Evolutionary conservation across 2,113 vertebrate species (phyloP), one percentile per base, ranked within the genome.

Genomic region (Hydropotes inermis): DNA sequence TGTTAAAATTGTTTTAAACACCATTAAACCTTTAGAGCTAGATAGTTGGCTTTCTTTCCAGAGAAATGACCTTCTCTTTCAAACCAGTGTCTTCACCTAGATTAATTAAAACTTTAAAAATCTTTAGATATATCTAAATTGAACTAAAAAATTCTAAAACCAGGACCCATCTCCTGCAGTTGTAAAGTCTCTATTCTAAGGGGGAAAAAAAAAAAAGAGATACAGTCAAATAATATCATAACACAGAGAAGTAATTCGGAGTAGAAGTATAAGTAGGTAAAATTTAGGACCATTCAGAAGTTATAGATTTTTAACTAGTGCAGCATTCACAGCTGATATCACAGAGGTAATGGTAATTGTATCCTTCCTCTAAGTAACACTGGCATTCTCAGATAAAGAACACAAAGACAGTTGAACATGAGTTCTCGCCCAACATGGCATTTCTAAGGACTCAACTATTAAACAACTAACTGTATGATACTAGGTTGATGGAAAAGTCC

Each of bases 1-100:
- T 96, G 89, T 97, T 98, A 98, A 98, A 98, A 97, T 86, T 98
- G 96, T 97, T 98, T 98, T 92, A 98, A 98, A 98, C 87, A 94
- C 79, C 45, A 93, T 97, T 98, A 98, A 98, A 97, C 83, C 88
- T 95, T 97, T 97, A 95, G 96, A 96, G 91, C 89, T 85, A 83
- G 95, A 92, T 45, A 81, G 61, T 57, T 90, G 82, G 27, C 87
- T 97, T 95, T 94, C 79, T 95, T 93, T 96, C 84, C 85, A 97
- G 64, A 97, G 94, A 98, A 97, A 98, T 83, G 50, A 98, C 96
- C 76, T 97, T 97, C 86, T 98, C 86, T 95, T 98, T 98, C 93
- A 96, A 88, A 78, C 55, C 70, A 95, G 85, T 30, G 1, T 81
- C 57, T 97, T 98, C 30, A 60, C 17, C 14, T 60, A 92, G 60